Evolutionary conservation across 2,113 vertebrate genomes (phyloP).

Genomic region (Zootoca vivipara): DNA sequence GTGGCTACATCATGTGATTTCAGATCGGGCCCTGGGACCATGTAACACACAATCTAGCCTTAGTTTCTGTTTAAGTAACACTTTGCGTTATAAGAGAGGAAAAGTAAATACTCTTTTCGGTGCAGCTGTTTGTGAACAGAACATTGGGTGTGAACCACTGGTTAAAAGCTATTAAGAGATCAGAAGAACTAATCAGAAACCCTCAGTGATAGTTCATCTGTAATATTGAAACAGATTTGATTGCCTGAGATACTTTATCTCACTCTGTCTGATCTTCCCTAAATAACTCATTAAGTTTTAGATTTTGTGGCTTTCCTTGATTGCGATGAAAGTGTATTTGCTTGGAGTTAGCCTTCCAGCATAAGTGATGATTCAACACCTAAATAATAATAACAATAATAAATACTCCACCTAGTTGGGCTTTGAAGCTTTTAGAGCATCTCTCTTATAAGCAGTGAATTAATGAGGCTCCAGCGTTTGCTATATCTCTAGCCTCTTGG

Average conservation of each 20-base stretch:
- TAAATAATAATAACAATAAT: neutral
- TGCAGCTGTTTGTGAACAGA: constrained; percentile 42
- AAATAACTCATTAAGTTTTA: neutral
- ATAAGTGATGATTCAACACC: constrained; percentile 11
- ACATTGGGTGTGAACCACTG: constrained; percentile 34
- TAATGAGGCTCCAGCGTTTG: constrained; percentile 36
- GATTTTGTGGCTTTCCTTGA: constrained; percentile 35
- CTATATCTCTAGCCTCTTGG: accelerated
- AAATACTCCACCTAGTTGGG: neutral
- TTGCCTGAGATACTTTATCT: neutral
- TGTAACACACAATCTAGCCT: neutral
- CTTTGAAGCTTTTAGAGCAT: constrained; percentile 30
- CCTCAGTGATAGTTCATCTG: neutral
- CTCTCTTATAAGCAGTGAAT: constrained; percentile 27
- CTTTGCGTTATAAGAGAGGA: constrained; percentile 30
- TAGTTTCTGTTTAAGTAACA: neutral
- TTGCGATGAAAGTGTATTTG: neutral
- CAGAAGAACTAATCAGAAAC: neutral
- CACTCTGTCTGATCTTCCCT: neutral
- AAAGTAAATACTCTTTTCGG: constrained; percentile 26
- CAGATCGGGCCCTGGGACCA: neutral
- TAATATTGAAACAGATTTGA: neutral
- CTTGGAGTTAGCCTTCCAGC: neutral
- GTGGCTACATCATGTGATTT: neutral
- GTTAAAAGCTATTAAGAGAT: neutral